Evolutionary conservation across 2,888 invertebrate species (phyloP), one percentile per base, ranked within the genome.

Genomic region (Drymonia ruficornis): DNA sequence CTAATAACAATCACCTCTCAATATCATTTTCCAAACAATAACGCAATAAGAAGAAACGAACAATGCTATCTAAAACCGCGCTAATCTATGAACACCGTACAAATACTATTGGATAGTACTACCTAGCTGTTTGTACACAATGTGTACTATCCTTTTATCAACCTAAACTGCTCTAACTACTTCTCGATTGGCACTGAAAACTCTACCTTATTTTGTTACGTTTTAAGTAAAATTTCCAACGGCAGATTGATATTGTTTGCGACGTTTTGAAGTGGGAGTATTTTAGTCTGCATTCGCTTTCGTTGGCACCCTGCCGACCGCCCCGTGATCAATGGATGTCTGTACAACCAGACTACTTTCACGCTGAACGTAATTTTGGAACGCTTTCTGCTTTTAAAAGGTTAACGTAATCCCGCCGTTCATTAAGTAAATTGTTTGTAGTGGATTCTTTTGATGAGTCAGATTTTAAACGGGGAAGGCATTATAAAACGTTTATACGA

Each of bases 301-400:
- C 91, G 87, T 85, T 89, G 83, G 86, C 82, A 74, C 72, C 74
- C 65, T 67, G 76, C 76, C 77, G 77, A 70, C 70, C 71, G 69
- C 72, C 67, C 76, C 72, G 67, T 86, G 89, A 89, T 90, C 90
- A 91, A 91, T 91, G 90, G 78, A 70, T 74, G 85, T 84, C 87
- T 86, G 75, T 81, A 83, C 79, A 78, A 81, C 79, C 78, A 84
- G 81, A 84, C 83, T 81, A 86, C 83, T 83, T 86, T 86, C 83
- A 85, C 87, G 80, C 73, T 74, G 70, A 79, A 74, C 81, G 82
- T 81, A 79, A 75, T 80, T 80, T 81, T 73, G 68, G 73, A 74
- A 74, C 70, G 65, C 70, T 74, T 75, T 80, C 77, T 71, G 51
- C 67, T 70, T 72, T 74, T 67, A 64, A 61, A 65, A 61, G 63